Conservation (phyloP, 2,113 vertebrate species). For the Acanthochromis polyacanthus region DNA sequence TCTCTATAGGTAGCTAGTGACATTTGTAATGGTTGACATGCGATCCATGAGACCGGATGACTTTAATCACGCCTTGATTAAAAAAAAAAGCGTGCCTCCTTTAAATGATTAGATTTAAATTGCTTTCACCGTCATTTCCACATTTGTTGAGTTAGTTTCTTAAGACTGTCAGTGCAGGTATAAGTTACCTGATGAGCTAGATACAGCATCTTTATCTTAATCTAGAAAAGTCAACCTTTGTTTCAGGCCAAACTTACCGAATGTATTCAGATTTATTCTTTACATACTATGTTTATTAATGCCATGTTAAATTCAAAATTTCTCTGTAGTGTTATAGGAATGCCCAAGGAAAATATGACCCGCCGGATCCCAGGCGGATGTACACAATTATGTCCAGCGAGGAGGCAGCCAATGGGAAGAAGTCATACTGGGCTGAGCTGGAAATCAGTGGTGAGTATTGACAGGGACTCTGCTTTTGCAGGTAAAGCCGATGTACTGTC, state of each 20-base stretch:
- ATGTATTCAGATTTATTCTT: not conserved
- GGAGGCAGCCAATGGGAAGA: slow-evolving; percentile 97
- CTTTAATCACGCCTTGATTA: not conserved
- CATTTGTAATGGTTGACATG: not conserved
- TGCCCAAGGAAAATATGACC: slow-evolving; percentile 99
- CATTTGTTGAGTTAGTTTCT: not conserved
- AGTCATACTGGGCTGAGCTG: slow-evolving; percentile 98
- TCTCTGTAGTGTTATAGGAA: slow-evolving; percentile 88
- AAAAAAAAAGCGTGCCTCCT: not conserved
- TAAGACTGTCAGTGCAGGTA: not conserved
- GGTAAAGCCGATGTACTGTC: not conserved
- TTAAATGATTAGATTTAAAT: not conserved
- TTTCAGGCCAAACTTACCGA: not conserved
- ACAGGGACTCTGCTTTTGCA: not conserved
- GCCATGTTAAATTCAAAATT: slow-evolving; percentile 7
- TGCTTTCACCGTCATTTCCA: not conserved
- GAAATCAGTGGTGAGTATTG: slow-evolving; percentile 95
- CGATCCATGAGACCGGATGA: not conserved
- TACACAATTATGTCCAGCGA: slow-evolving; percentile 99
- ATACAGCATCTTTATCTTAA: not conserved
- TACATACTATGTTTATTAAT: not conserved
- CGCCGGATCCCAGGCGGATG: slow-evolving; percentile 98
- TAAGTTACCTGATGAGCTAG: not conserved
- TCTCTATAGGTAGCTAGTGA: not conserved
- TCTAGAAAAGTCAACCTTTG: not conserved